Evolutionary conservation across 2,797 vertebrate genomes (phyloP), one percentile per base, ranked within the genome.

Genomic region (Loriculus beryllinus): DNA sequence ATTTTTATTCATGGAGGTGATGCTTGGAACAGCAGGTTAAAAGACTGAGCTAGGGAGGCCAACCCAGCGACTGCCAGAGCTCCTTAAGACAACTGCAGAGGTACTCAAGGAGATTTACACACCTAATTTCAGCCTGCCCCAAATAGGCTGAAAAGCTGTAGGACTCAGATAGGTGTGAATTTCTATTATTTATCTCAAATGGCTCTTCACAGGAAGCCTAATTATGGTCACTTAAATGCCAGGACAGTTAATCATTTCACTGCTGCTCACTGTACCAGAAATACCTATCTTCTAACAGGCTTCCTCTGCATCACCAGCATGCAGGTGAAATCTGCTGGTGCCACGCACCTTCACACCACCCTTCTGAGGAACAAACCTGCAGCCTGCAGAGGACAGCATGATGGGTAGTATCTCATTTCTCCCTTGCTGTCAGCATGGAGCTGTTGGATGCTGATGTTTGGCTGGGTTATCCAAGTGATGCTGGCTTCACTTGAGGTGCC

Each of bases 221-320:
- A 97, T 97, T 98, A 97, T 94, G 96, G 96, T 89, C 97, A 96
- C 93, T 96, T 96, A 97, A 97, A 97, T 97, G 96, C 96, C 97
- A 97, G 85, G 87, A 91, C 80, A 88, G 86, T 97, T 97, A 96
- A 97, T 98, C 96, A 96, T 97, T 90, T 90, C 94, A 76, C 81
- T 67, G 84, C 87, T 96, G 95, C 95, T 95, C 93, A 77, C 81
- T 54, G 11, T 96, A 96, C 85, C 93, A 96, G 96, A 96, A 97
- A 96, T 52, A 82, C 35, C 56, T 37, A 48, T n/a, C 71, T 92
- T 47, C 82, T 79, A 70, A 84, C 35, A 62, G 10, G 59, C 86
- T 80, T 95, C 70, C 82, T 81, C 71, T 1, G 0, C 22, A 18
- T 29, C 85, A 81, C 31, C 39, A 37, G 70, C 37, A 37, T 0